Conservation (phyloP, 1,140 invertebrate species). For the Portunus trituberculatus region DNA sequence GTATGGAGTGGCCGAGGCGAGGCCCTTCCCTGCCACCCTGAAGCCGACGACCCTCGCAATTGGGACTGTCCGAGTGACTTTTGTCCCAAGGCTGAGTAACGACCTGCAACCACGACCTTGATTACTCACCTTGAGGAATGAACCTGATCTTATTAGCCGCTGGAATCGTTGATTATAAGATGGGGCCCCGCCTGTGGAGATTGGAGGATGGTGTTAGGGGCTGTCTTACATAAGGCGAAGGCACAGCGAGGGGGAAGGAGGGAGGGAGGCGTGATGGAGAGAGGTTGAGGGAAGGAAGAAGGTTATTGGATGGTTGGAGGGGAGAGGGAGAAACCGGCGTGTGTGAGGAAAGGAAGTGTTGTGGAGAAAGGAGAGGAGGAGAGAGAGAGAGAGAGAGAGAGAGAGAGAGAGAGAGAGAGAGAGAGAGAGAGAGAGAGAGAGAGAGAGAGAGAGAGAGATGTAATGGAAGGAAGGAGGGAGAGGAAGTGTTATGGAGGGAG, state of each 20-base stretch:
- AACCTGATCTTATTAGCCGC: slow-evolving; percentile 7
- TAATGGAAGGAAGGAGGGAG: not conserved
- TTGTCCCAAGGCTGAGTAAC: slow-evolving; percentile 18
- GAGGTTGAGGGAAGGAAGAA: slow-evolving; percentile 11
- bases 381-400: not conserved
- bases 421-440: not conserved
- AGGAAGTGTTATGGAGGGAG: not conserved
- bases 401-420: not conserved
- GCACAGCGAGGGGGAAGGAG: slow-evolving; percentile 17
- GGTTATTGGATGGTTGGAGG: not conserved
- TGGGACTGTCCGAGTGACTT: not conserved
- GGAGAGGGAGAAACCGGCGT: not conserved
- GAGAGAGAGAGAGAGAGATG: not conserved
- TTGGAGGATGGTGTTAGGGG: not conserved
- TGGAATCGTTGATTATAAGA: not conserved
- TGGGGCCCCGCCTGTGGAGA: not conserved
- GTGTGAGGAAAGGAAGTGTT: not conserved
- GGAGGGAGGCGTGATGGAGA: slow-evolving; percentile 10
- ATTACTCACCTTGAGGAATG: slow-evolving; percentile 10
- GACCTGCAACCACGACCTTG: not conserved
- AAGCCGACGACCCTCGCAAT: not conserved
- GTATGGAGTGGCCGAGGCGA: not conserved
- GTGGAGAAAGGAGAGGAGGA: not conserved
- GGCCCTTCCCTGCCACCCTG: not conserved
- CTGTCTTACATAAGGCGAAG: not conserved